Conservation (phyloP, 2,113 vertebrate species). For the Nicator chloris region DNA sequence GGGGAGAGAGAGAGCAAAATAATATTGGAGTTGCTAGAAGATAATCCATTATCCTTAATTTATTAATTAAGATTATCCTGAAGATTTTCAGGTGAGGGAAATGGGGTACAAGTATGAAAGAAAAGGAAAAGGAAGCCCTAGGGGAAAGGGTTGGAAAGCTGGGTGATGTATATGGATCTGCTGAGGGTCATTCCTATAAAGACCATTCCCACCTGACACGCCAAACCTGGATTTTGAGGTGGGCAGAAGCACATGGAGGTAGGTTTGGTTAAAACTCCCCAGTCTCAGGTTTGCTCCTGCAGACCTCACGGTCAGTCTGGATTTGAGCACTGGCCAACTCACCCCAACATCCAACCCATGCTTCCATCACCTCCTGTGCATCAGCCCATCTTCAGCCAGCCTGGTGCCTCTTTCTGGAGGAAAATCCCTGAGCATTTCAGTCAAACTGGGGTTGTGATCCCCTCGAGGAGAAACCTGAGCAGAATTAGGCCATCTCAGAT, state of each 20-base stretch:
- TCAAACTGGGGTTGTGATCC: not conserved
- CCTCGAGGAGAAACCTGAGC: fast-evolving
- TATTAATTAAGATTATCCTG: too few relatives aligned
- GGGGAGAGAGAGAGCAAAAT: not conserved
- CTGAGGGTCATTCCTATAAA: not conserved
- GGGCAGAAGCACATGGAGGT: not conserved
- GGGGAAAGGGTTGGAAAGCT: not conserved
- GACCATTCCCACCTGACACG: not conserved
- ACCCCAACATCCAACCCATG: not conserved
- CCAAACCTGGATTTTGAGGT: not conserved
- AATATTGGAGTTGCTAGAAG: not conserved
- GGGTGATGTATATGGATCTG: not conserved
- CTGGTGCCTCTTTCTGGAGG: not conserved
- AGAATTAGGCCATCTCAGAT: not conserved
- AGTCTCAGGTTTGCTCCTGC: fast-evolving
- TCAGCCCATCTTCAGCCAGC: not conserved
- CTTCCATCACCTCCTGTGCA: not conserved
- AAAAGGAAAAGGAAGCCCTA: not conserved
- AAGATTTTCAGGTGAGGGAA: not conserved
- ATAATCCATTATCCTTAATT: too few relatives aligned
- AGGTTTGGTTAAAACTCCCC: not conserved
- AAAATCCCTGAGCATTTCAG: not conserved
- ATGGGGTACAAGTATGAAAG: not conserved
- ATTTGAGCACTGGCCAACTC: not conserved
- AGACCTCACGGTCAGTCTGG: not conserved